Evolutionary conservation across 2,888 invertebrate species (phyloP), one percentile per base, ranked within the genome.

Genomic region (Caenorhabditis virilis): DNA sequence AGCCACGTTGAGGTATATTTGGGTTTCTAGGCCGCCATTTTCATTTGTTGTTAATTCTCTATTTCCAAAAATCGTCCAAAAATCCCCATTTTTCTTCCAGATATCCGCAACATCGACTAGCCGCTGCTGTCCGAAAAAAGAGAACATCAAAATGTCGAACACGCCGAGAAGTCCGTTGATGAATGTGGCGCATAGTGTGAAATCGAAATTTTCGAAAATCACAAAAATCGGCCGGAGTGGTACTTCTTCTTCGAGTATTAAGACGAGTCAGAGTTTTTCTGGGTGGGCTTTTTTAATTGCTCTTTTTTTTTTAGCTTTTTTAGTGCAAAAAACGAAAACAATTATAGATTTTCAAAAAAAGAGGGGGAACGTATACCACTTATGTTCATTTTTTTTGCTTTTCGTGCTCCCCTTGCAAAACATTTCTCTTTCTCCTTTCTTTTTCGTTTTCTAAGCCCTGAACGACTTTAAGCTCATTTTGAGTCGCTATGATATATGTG

Each of bases 121-220:
- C n/a, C n/a, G n/a, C n/a, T n/a, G n/a, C n/a, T n/a, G n/a, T n/a
- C n/a, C n/a, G n/a, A n/a, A n/a, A 2, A 52, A 52, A 16, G 50
- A 66, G 46, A 66, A 49, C 45, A 18, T 15, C 45, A 61, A 63
- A 33, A 60, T 64, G 64, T 26, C 26, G 7, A 7, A 16, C 6
- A 62, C 79, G 27, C 78, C 81, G 30, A 64, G 76, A 23, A 75
- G 75, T 68, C 81, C 81, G n/a, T 64, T 81, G 43, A 65, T 81
- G 69, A 74, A 70, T 20, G 77, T 82, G 57, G 81, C 81, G 33
- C 80, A 79, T 49, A 74, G 77, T 25, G 80, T 81, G 30, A 64
- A 75, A 48, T 68, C 48, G 47, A 73, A 73, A 48, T 48, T 73
- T 15, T 62, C 56, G 5, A 63, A 63, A 48, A 55, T 72, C 46